Evolutionary conservation across 2,113 vertebrate genomes (phyloP), one percentile per base, ranked within the genome.

Genomic region (Canis aureus): DNA sequence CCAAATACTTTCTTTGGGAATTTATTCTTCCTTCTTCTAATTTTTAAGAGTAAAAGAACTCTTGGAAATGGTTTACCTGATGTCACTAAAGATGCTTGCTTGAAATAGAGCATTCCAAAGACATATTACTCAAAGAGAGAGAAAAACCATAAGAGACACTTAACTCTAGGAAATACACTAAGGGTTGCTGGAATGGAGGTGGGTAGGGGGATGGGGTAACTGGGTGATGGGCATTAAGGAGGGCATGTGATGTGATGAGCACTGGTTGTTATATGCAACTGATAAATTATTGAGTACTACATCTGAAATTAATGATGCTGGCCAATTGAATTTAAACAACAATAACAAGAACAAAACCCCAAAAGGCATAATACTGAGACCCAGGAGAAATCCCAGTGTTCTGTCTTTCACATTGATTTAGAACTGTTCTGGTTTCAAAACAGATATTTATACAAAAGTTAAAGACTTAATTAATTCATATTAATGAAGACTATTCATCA

Each of bases 21-120:
- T 92, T 90, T 90, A 19, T 93, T 89, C 22, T 62, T 95, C 3
- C n/a, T 83, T 82, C 5, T 93, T 76, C 5, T 92, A 11, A 62
- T 60, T 83, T 84, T 90, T 93, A 92, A 92, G 43, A 88, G 35
- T 62, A 79, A 79, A 84, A 67, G 23, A 92, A 73, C 22, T 89
- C n/a, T 84, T 89, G 55, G 49, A 96, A 88, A 88, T 32, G 83
- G 22, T 86, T 86, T 92, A 55, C 81, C 95, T 91, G 17, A 66
- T 96, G 67, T 74, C 38, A 81, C 92, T 97, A 71, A 94, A 95
- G 97, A 79, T 23, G 6, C 55, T 92, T 86, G 8, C 62, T 96
- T 91, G 55, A 88, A 81, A 87, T 90, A 93, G 87, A 96, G n/a
- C 29, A 85, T 84, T 93, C 22, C 69, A 76, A 91, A 94, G 57